A percentile compares a stretch with the other conserved stretches of the same genome.
phyloP scores from a whole-genome alignment of 2,113 vertebrate genomes.

The Brachyhypopomus occidentalis region DNA sequence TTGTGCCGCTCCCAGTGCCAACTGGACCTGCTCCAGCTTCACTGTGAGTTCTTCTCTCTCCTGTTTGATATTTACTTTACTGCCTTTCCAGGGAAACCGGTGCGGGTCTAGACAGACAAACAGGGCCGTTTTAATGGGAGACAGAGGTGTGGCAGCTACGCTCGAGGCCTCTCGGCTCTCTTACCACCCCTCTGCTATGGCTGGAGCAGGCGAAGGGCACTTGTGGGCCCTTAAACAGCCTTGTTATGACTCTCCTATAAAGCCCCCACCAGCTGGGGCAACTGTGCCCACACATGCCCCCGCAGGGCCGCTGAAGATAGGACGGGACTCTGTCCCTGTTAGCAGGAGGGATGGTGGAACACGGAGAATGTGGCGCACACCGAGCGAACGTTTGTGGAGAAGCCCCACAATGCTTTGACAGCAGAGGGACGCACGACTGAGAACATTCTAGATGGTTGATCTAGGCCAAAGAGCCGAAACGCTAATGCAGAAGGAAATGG shows the following conservation, averaged over 20 bases:
- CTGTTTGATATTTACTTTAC: slow-evolving; percentile 79
- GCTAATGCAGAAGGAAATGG: slow-evolving; percentile 51
- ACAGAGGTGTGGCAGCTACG: slow-evolving; percentile 50
- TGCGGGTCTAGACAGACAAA: slow-evolving; percentile 67
- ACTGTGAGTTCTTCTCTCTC: slow-evolving; percentile 72
- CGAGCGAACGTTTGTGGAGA: too few species aligned
- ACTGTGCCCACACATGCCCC: too few species aligned
- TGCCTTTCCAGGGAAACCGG: slow-evolving; percentile 67
- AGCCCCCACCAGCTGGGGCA: not conserved
- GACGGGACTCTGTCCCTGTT: not conserved
- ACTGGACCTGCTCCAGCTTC: slow-evolving; percentile 72
- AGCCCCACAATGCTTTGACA: slow-evolving; percentile 37
- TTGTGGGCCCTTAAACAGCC: slow-evolving; percentile 52
- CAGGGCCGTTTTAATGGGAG: slow-evolving; percentile 62
- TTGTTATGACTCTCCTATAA: slow-evolving; percentile 45
- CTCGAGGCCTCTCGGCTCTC: slow-evolving; percentile 38
- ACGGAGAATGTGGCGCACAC: too few species aligned
- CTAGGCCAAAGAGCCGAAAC: slow-evolving; percentile 25
- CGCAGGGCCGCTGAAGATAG: slow-evolving; percentile 1
- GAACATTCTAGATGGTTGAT: slow-evolving; percentile 36
- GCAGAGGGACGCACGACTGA: not conserved
- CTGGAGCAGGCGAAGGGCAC: slow-evolving; percentile 47
- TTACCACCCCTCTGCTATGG: slow-evolving; percentile 50
- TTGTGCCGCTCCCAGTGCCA: slow-evolving; percentile 68
- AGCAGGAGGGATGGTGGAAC: too few species aligned